Conservation (phyloP, 2,888 invertebrate genomes). For the Asteroscopus sphinx region DNA sequence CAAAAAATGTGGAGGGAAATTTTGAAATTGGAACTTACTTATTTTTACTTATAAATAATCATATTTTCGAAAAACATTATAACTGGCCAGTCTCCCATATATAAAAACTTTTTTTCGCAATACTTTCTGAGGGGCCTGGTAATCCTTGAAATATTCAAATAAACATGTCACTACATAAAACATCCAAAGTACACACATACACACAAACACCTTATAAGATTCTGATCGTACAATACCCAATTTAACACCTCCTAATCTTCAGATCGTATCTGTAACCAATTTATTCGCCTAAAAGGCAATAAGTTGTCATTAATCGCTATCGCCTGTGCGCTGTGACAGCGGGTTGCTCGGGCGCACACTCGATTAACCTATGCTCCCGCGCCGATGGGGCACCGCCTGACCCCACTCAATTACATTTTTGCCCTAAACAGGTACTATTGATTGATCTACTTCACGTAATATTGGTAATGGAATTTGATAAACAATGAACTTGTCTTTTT, state of each 20-base stretch:
- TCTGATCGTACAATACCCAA: conserved; percentile 29
- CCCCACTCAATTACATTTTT: conserved; percentile 80
- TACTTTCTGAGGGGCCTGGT: too few species aligned
- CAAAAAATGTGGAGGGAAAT: too few species aligned
- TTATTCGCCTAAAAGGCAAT: conserved; percentile 30
- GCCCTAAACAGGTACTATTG: conserved; percentile 68
- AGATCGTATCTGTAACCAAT: conserved; percentile 39
- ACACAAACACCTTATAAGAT: conserved; percentile 19
- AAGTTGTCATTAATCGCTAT: conserved; percentile 54
- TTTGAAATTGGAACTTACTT: too few species aligned
- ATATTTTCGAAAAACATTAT: too few species aligned
- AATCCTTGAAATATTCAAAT: background rate
- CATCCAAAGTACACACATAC: conserved; percentile 2
- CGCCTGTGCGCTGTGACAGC: conserved; percentile 56
- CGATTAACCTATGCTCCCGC: conserved; percentile 82
- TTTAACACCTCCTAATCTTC: conserved; percentile 40
- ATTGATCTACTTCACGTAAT: conserved; percentile 72
- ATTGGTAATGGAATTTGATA: conserved; percentile 45
- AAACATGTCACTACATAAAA: background rate
- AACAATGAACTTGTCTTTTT: conserved; percentile 18
- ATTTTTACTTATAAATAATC: too few species aligned
- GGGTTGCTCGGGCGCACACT: conserved; percentile 66
- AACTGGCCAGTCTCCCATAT: too few species aligned
- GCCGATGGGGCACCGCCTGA: conserved; percentile 73
- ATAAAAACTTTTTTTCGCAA: too few species aligned